Evolutionary conservation across 2,888 invertebrate genomes (phyloP), one percentile per base, ranked within the genome.

Genomic region (Anorthoa munda): DNA sequence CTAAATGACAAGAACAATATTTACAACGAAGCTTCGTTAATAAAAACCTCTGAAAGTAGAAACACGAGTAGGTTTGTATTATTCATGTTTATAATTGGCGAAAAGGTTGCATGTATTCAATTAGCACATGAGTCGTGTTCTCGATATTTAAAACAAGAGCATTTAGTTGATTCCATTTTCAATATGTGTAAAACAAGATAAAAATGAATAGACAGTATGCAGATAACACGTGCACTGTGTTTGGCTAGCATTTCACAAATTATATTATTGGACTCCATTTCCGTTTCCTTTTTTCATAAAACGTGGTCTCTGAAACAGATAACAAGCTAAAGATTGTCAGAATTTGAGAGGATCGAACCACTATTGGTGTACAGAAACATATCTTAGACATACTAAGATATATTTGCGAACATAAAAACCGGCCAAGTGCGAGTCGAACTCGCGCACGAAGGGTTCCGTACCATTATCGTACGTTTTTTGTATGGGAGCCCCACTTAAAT

Each of bases 61-160:
- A 64, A 51, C 31, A 31, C 7, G 31, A 31, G 31, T 39, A 23
- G 0, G 0, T 21, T 50, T 21, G 48, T 63, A 23, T n/a, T 45
- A n/a, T 26, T 26, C 17, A n/a, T 15, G 7, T 67, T 59, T 31
- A 15, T 56, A 45, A 45, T 50, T 23, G 4, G 11, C 15, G 0
- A 17, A 58, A 65, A 66, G 5, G 18, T 23, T 64, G 65, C 39
- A 68, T 51, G 31, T 15, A 15, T 51, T 39, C 51, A 66, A 66
- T 69, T 67, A 46, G 17, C 45, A n/a, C 2, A 23, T 68, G 18
- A 17, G 18, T 68, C 13, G 15, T 39, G 1, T n/a, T 45, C n/a
- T 13, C 31, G 9, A 12, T 39, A 15, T 13, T 39, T 45, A 12
- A 23, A 50, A 64, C 9, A 31, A 50, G 13, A 60, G 15, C 7